phyloP scores from a whole-genome alignment of 1,140 invertebrate species.

The Bombus confusus region DNA sequence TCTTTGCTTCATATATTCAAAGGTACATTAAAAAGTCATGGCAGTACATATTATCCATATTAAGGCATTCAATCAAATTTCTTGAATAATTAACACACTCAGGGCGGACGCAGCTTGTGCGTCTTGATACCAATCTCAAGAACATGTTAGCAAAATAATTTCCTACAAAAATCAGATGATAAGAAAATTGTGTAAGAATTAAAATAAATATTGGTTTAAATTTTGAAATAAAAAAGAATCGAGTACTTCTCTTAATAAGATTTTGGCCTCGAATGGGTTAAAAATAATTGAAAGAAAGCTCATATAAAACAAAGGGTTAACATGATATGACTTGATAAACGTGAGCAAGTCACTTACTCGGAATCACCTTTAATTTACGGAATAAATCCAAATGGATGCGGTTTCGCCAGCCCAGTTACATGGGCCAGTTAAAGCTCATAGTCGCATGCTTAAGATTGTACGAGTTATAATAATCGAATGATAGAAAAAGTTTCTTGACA shows the following conservation, averaged over 20 bases:
- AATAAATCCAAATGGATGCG: slow-evolving; percentile 53
- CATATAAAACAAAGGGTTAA: slow-evolving; percentile 12
- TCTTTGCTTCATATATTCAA: slow-evolving; percentile 8
- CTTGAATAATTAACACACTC: neutral
- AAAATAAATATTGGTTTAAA: neutral
- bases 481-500: neutral
- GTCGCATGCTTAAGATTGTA: slow-evolving; percentile 46
- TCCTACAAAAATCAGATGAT: neutral
- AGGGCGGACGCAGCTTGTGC: neutral
- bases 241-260: neutral
- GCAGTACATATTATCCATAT: neutral
- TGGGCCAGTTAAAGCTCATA: slow-evolving; percentile 56
- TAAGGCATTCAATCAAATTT: neutral
- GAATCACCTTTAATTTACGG: neutral
- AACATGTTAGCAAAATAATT: neutral
- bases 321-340: neutral
- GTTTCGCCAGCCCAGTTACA: slow-evolving; percentile 27
- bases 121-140: neutral
- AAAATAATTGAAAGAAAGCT: neutral
- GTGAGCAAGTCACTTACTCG: neutral
- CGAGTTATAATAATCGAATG: slow-evolving; percentile 22
- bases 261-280: neutral
- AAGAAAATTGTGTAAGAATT: neutral
- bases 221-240: neutral
- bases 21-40: neutral